A percentile compares a stretch with the other conserved stretches of the same genome.
Conservation (phyloP, 2,113 vertebrate species). For the Tragelaphus buxtoni region DNA sequence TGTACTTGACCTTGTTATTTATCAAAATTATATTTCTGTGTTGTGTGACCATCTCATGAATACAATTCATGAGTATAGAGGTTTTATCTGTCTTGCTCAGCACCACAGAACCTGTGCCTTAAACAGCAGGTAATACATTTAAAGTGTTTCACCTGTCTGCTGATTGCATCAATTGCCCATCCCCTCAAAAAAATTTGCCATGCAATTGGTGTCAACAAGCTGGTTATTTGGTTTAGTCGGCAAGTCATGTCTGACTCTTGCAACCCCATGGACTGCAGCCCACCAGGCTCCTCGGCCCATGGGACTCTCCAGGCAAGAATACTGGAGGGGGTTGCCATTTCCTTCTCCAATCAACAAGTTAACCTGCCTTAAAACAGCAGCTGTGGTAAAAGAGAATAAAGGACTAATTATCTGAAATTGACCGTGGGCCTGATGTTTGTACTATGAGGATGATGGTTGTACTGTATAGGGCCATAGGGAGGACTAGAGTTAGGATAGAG, state of each 20-base stretch:
- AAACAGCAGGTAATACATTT: background rate
- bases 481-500: background rate
- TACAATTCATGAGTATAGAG: background rate
- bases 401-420: background rate
- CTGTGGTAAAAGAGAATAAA: background rate
- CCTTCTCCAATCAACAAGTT: background rate
- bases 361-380: background rate
- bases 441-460: accelerated
- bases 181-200: background rate
- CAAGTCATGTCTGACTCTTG: background rate
- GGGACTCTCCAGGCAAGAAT: background rate
- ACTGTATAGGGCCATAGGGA: accelerated
- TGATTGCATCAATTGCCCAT: background rate
- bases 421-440: accelerated
- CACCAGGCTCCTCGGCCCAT: accelerated
- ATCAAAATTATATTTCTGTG: background rate
- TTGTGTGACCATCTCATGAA: background rate
- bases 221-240: background rate
- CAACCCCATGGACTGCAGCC: background rate
- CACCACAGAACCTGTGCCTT: background rate
- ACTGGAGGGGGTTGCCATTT: background rate
- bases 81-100: background rate
- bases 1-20: background rate
- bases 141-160: background rate
- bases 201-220: background rate